Evolutionary conservation across 2,113 vertebrate species (phyloP).

Genomic region (Halichoerus grypus): DNA sequence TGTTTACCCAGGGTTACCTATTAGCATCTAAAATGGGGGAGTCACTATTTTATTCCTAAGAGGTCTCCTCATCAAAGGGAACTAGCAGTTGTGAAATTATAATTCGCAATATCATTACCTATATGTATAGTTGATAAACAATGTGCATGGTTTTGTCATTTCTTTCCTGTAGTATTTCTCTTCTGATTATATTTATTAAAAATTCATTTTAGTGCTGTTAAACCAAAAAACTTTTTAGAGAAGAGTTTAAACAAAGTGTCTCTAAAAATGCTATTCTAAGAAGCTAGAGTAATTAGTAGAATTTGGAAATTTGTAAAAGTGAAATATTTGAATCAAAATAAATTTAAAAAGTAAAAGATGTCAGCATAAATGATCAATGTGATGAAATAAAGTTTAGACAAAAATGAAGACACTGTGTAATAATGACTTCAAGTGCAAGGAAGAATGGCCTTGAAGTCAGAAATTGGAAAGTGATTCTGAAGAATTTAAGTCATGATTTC

Average conservation of each 20-base stretch:
- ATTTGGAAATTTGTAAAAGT: neutral
- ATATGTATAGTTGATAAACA: neutral
- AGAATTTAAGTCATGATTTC: neutral
- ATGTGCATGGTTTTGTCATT: neutral
- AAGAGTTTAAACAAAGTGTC: neutral
- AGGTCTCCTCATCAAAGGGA: neutral
- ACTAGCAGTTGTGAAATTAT: neutral
- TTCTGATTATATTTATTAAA: neutral
- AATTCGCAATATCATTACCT: neutral
- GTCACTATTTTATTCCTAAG: neutral
- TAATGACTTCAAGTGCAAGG: neutral
- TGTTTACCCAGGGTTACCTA: neutral
- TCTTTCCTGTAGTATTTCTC: neutral
- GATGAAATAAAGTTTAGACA: conserved; percentile 1
- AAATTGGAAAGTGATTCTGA: neutral
- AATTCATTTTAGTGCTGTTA: neutral
- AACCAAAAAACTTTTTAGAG: conserved; percentile 25
- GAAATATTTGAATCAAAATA: neutral
- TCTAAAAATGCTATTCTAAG: neutral
- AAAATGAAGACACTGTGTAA: neutral
- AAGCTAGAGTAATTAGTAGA: neutral
- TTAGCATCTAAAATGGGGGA: neutral
- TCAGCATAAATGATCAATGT: neutral
- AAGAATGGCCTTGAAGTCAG: neutral
- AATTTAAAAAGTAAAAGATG: neutral